phyloP scores from a whole-genome alignment of 2,113 vertebrate species.

The Pelvicachromis taeniatus region DNA sequence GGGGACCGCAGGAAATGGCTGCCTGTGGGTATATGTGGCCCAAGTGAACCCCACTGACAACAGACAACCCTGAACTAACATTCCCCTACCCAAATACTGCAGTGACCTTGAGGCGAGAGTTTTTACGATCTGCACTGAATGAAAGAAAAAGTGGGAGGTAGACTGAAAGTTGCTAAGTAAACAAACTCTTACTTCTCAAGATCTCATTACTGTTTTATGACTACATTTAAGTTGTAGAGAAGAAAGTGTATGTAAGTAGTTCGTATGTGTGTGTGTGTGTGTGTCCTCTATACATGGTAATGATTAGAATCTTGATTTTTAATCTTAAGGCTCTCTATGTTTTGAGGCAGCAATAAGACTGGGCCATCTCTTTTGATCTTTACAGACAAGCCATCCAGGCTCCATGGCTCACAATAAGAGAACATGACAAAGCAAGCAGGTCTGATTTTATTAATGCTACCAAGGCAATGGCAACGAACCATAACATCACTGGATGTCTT shows the following conservation, averaged over 20 bases:
- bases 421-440: background rate
- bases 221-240: background rate
- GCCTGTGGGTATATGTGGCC: conserved; percentile 27
- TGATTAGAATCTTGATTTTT: background rate
- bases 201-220: background rate
- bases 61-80: conserved; percentile 15
- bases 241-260: background rate
- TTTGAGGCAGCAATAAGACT: background rate
- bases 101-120: conserved; percentile 39
- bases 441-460: background rate
- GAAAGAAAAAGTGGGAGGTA: background rate
- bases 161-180: background rate
- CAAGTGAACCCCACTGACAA: conserved; percentile 6
- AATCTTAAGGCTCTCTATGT: background rate
- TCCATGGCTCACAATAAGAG: background rate
- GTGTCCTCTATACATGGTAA: background rate
- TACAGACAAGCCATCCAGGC: background rate
- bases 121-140: background rate
- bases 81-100: background rate
- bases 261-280: background rate
- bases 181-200: background rate
- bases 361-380: background rate
- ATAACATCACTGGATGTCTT: background rate
- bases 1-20: background rate
- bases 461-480: rapidly evolving